Evolutionary conservation across 2,797 vertebrate species (phyloP), one percentile per base, ranked within the genome.

Genomic region (Falco berigora): DNA sequence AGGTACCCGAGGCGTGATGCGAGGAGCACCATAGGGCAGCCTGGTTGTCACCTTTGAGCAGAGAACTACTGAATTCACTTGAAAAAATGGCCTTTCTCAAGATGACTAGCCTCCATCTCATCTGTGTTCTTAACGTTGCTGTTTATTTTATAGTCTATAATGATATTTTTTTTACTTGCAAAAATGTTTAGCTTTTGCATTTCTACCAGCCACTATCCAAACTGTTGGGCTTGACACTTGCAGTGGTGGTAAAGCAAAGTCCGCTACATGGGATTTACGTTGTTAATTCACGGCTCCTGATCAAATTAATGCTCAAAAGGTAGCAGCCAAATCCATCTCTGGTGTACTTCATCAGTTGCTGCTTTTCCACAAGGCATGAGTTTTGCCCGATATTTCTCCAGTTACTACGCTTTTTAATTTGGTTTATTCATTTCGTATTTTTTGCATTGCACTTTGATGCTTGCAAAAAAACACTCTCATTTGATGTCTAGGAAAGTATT

Each of bases 381-480:
- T 92, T 90, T 80, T 89, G 59, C 52, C 94, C 63, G 53, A 1
- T 85, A 61, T 62, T 93, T 89, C 84, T 93, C n/a, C 75, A 67
- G 59, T 87, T 93, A 79, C 71, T 74, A 63, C 46, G 30, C 72
- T 86, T 94, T 95, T 85, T 75, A 86, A 93, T 91, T 80, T 36
- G 59, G 62, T 91, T 95, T 90, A 91, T 94, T 92, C 42, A 59
- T 96, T 87, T 91, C 21, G 2, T 72, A 59, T 34, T 92, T 96
- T 96, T 94, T 91, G 86, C 93, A 63, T 68, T 90, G 72, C 38
- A 40, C 56, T 95, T 74, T 9, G 38, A 62, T 55, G 78, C 86
- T 87, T 61, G 34, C 34, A 66, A 88, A 76, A 88, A 90, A 23
- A 12, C 34, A 23, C 7, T 52, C 22, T 25, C 17, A 4, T 85